Evolutionary conservation across 2,797 vertebrate species (phyloP).

Genomic region (Odontamblyopus rebecca): DNA sequence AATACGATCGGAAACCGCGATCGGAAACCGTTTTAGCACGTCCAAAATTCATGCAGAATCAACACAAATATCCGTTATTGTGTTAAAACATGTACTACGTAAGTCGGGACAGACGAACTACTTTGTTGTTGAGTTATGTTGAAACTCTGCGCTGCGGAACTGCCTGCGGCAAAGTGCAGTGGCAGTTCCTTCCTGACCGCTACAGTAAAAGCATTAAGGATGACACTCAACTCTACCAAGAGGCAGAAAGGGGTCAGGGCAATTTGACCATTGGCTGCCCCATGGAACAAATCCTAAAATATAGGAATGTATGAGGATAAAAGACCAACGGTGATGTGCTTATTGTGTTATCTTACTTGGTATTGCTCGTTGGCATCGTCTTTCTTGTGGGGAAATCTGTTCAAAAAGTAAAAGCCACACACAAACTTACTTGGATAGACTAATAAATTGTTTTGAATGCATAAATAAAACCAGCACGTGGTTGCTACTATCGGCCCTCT

Average conservation of each 20-base stretch:
- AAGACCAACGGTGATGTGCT: neutral
- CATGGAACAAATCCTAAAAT: neutral
- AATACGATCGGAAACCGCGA: slow-evolving; percentile 59
- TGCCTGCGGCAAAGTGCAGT: slow-evolving; percentile 40
- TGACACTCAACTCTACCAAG: neutral
- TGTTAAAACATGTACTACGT: neutral
- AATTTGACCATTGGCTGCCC: neutral
- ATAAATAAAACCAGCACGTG: neutral
- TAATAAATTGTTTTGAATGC: neutral
- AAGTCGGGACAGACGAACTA: slow-evolving; percentile 1
- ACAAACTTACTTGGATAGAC: no score
- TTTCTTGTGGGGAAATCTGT: neutral
- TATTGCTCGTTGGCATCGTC: neutral
- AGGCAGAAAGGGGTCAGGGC: neutral
- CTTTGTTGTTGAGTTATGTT: slow-evolving; percentile 29
- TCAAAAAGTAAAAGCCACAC: neutral
- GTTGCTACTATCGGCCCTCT: neutral
- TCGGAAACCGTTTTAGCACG: slow-evolving; percentile 57
- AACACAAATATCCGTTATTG: slow-evolving; percentile 23
- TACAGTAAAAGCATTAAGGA: slow-evolving; percentile 52
- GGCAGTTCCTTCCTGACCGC: slow-evolving; percentile 68
- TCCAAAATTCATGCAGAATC: slow-evolving; percentile 41
- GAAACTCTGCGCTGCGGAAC: slow-evolving; percentile 41
- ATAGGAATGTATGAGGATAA: neutral
- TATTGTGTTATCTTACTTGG: neutral